A percentile compares a stretch with the other conserved stretches of the same genome.
phyloP scores from a whole-genome alignment of 2,797 vertebrate genomes.

The Neosalanx taihuensis region DNA sequence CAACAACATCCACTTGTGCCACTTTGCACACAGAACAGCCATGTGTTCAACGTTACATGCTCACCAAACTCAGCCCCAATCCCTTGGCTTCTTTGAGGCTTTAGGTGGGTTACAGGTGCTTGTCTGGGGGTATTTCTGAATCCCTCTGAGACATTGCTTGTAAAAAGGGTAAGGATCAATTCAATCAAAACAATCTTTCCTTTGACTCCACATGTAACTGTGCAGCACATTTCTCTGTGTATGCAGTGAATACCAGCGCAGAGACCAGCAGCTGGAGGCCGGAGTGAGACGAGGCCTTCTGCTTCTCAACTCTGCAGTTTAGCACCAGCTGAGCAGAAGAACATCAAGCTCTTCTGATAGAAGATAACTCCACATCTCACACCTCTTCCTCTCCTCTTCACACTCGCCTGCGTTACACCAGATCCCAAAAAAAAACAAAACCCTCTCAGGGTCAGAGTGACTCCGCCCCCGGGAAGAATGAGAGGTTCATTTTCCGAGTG shows the following conservation, averaged over 20 bases:
- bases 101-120: too few species aligned
- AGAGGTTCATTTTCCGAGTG: slow-evolving; percentile 69
- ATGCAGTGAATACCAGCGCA: background rate
- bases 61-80: background rate
- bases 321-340: slow-evolving; percentile 21
- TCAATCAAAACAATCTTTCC: slow-evolving; percentile 2
- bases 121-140: background rate
- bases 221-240: background rate
- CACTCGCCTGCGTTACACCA: slow-evolving; percentile 40
- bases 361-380: slow-evolving; percentile 44
- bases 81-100: background rate
- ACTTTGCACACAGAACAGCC: background rate
- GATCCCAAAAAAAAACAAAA: background rate
- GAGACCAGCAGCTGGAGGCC: slow-evolving; percentile 1
- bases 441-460: slow-evolving; percentile 4
- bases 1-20: slow-evolving; percentile 7
- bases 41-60: background rate
- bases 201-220: background rate
- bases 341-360: slow-evolving; percentile 46
- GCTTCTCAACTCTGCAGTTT: slow-evolving; percentile 21
- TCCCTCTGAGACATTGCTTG: background rate
- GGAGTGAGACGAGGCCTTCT: background rate
- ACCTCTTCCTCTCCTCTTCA: slow-evolving; percentile 42
- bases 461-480: slow-evolving; percentile 31
- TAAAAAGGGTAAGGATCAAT: background rate